Percentiles rank a stretch among this genome's conserved stretches.
Conservation (phyloP, 2,888 invertebrate genomes). For the Cenopis cana region DNA sequence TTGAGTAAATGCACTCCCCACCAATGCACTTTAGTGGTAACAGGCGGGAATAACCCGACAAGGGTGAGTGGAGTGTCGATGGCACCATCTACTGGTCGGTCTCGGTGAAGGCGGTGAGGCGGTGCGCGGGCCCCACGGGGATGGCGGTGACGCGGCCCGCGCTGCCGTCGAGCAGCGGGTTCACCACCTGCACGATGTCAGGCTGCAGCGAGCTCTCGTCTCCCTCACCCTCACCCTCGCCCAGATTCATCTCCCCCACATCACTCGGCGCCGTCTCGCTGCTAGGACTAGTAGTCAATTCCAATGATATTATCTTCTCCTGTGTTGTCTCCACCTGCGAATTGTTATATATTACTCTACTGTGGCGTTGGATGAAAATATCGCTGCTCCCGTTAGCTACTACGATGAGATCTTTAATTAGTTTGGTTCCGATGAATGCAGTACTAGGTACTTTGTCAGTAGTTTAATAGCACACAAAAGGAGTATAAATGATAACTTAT, state of each 20-base stretch:
- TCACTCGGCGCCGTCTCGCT: constrained; percentile 84
- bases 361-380: not conserved
- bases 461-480: constrained; percentile 4
- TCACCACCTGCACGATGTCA: constrained; percentile 83
- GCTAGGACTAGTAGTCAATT: constrained; percentile 89
- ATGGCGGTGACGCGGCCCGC: constrained; percentile 79
- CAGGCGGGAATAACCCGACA: no score
- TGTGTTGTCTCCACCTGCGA: constrained; percentile 94
- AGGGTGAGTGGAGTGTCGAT: not conserved
- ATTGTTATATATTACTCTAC: constrained; percentile 8
- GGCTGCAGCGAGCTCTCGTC: constrained; percentile 84
- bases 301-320: constrained; percentile 96
- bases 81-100: constrained; percentile 56
- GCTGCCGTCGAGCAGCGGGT: constrained; percentile 78
- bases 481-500: not conserved
- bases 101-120: constrained; percentile 72
- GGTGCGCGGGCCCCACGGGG: constrained; percentile 75
- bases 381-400: constrained; percentile 17
- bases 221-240: constrained; percentile 76
- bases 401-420: constrained; percentile 3
- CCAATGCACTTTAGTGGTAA: no score
- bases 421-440: not conserved
- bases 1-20: no score
- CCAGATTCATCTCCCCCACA: constrained; percentile 67
- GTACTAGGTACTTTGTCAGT: not conserved